Base-by-base conservation (phyloP, 2,797 vertebrate genomes). In the Hydrophis major region DNA sequence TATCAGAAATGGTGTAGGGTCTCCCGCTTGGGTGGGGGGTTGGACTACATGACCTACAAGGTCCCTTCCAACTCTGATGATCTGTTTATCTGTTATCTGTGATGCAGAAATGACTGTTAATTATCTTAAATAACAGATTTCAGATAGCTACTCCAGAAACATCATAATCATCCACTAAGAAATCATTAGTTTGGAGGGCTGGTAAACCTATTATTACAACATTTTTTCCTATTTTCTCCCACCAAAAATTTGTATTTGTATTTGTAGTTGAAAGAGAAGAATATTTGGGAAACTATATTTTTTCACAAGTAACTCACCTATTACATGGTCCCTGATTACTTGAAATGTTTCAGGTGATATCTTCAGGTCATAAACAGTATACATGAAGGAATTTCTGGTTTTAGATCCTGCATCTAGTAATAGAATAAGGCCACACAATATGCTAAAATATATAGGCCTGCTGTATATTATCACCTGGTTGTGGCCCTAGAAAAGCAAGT, bases 401-500 rank as follows among this genome's bases (percentile, higher is more conserved):
- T 98, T 98, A 96, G 99, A 98, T 95, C 98, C 98, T 95, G 98
- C 97, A 97, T 99, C 99, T 96, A 99, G 97, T 96, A 99, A 97
- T 98, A 99, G 98, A 97, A 99, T 99, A 97, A 99, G 98, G 97
- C 98, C 96, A 94, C 99, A 99, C 96, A 99, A 98, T 95, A 99
- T 96, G 96, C 99, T 99, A 97, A 99, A 99, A 98, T 99, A 99
- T 86, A 98, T 97, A 4, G 99, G 99, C 90, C 99, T 98, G 97
- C 99, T 99, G 96, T 99, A 99, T 87, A 98, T 98, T 94, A 99
- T 99, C 95, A 99, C 97, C 97, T 99, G 99, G 97, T 99, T 99
- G 97, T 99, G 98, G 66, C 99, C 99, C 99, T 99, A 95, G 55
- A 91, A 96, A 91, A 97, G 95, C 95, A 28, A 28, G 93, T 55